Percentiles rank a stretch among this genome's conserved stretches.
Evolutionary conservation across 1,140 invertebrate species (phyloP).

Genomic region (Teleopsis dalmanni): DNA sequence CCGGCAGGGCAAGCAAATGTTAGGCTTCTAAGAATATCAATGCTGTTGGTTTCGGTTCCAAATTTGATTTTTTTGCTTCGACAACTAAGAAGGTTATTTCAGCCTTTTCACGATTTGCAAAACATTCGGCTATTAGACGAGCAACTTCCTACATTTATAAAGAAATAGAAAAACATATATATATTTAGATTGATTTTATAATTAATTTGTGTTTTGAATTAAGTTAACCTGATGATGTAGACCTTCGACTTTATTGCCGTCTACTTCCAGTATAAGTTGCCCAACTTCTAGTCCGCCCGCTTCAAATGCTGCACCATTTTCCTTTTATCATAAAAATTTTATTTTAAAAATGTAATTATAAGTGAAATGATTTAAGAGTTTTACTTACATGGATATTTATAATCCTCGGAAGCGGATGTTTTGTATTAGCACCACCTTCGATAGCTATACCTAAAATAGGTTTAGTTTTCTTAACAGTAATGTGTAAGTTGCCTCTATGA

Average conservation of each 20-base stretch:
- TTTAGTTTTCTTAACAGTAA: constrained; percentile 84
- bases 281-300: constrained; percentile 87
- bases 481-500: constrained; percentile 75
- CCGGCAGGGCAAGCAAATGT: constrained; percentile 72
- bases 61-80: constrained; percentile 81
- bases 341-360: too few species aligned
- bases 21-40: constrained; percentile 82
- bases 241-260: constrained; percentile 81
- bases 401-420: constrained; percentile 86
- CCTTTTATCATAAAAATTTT: constrained; percentile 50
- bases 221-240: constrained; percentile 57
- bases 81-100: constrained; percentile 86
- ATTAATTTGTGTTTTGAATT: too few species aligned
- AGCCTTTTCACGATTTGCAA: constrained; percentile 71
- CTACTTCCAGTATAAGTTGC: constrained; percentile 87
- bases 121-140: constrained; percentile 79
- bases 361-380: neutral
- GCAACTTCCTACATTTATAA: constrained; percentile 65
- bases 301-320: constrained; percentile 87
- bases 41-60: constrained; percentile 79
- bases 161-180: neutral
- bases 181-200: too few species aligned
- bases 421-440: constrained; percentile 91
- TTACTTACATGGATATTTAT: constrained; percentile 89
- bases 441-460: constrained; percentile 93